Conservation (phyloP, 2,113 vertebrate genomes). For the Bettongia penicillata region DNA sequence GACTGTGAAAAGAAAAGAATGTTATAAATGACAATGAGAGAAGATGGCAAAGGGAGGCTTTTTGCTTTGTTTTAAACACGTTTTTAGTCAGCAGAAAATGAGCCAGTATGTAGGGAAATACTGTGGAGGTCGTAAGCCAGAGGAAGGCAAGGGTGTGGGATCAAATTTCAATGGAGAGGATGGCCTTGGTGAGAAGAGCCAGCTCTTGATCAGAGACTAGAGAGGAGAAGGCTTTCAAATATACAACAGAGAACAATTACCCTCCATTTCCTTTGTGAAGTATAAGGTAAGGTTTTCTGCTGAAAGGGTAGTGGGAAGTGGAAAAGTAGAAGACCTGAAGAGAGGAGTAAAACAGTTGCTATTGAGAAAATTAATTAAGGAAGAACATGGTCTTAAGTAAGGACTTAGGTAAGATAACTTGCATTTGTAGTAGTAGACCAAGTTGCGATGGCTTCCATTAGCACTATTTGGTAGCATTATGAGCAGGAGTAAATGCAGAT, state of each 20-base stretch:
- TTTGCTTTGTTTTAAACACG: not conserved
- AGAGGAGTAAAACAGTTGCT: not conserved
- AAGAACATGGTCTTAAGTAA: not conserved
- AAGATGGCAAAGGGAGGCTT: not conserved
- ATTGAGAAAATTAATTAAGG: not conserved
- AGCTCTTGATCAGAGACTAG: not conserved
- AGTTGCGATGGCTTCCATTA: not conserved
- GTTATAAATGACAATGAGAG: not conserved
- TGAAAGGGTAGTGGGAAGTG: not conserved
- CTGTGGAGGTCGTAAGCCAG: not conserved
- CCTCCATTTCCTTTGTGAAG: not conserved
- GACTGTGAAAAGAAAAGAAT: not conserved
- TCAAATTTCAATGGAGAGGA: too few relatives aligned
- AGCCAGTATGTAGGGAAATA: not conserved
- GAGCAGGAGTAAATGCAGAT: not conserved
- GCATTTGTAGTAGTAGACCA: too few relatives aligned
- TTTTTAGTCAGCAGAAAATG: not conserved
- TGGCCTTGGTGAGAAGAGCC: not conserved
- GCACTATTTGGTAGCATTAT: not conserved
- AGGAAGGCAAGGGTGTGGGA: not conserved
- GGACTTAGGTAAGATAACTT: not conserved
- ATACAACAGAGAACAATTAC: not conserved
- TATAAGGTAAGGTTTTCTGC: not conserved
- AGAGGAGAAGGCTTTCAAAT: not conserved
- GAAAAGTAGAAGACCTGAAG: not conserved